Base-by-base conservation (phyloP, 64 coral and sea anemone genomes). In the Porites australiensis region DNA sequence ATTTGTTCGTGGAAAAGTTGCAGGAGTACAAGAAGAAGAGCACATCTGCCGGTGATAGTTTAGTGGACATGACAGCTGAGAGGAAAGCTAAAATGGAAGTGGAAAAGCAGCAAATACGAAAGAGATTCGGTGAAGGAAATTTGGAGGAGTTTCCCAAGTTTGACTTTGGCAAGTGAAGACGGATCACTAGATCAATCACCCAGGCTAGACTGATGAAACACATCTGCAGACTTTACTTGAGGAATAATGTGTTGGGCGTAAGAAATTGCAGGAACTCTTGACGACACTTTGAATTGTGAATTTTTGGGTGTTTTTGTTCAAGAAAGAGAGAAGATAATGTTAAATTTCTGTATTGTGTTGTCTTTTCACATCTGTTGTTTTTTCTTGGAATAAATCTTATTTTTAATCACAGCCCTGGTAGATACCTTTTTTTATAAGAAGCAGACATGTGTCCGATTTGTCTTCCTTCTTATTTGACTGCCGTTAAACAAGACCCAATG, bases 141-240 rank as follows among this genome's bases (percentile, higher is more conserved):
- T 74, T 99, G 23, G 98, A 99, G 79, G 94, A 99, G 64, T 99
- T 99, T 54, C 98, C 98, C 19, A 99, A 88, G 84, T 99, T 99
- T 89, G 72, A 91, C 76, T 99, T 99, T 71, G 44, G 20, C 19
- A 87, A 89, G 58, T 82, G 72, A 81, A 89, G 80, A 71, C 44
- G 59, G 74, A 50, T 64, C 61, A 79, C 65, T 62, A 58, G 76
- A 59, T 70, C 13, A 46, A 72, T 37, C 14, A 13, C 13, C 73
- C 45, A 76, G 19, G 6, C 49, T 51, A 50, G 49, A 51, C 49
- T 50, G 48, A 73, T 13, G 53, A 55, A 55, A 11, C 53, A 7
- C 12, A 61, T 11, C 20, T 60, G 19, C 18, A 51, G 53, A 82
- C 58, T 63, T 62, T 57, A 55, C 10, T 6, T 71, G 51, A 60